Evolutionary conservation across 1,140 invertebrate genomes (phyloP).

Genomic region (Popillia japonica): DNA sequence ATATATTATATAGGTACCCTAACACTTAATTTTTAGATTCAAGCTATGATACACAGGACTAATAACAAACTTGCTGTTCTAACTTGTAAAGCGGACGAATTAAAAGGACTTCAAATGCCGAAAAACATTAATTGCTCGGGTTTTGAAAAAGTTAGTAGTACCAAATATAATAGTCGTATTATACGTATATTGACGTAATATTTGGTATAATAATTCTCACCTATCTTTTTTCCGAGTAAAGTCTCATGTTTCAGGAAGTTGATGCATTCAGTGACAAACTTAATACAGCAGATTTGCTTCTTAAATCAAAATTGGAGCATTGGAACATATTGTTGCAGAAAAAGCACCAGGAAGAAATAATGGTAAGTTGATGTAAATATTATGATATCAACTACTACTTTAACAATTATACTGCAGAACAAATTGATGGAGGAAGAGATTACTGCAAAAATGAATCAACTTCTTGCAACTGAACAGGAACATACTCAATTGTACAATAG

Average conservation of each 20-base stretch:
- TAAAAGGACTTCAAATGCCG: conserved; percentile 1
- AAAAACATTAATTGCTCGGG: not conserved
- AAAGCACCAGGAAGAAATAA: not conserved
- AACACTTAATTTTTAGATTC: not conserved
- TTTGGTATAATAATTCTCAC: no score
- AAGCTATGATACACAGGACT: not conserved
- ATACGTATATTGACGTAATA: no score
- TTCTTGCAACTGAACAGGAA: not conserved
- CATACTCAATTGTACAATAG: not conserved
- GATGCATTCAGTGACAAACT: not conserved
- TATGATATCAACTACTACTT: not conserved
- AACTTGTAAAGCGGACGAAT: not conserved
- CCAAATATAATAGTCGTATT: not conserved
- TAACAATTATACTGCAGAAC: not conserved
- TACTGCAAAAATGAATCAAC: not conserved
- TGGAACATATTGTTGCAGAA: not conserved
- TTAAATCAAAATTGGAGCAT: not conserved
- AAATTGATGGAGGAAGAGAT: not conserved
- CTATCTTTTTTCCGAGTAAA: not conserved
- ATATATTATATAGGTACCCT: no score
- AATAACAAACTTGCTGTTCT: not conserved
- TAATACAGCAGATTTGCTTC: not conserved
- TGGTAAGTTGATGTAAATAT: not conserved
- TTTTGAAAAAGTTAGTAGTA: not conserved
- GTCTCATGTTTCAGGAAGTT: not conserved